Evolutionary conservation across 2,888 invertebrate genomes (phyloP), one percentile per base, ranked within the genome.

Genomic region (Bellardia pandia): DNA sequence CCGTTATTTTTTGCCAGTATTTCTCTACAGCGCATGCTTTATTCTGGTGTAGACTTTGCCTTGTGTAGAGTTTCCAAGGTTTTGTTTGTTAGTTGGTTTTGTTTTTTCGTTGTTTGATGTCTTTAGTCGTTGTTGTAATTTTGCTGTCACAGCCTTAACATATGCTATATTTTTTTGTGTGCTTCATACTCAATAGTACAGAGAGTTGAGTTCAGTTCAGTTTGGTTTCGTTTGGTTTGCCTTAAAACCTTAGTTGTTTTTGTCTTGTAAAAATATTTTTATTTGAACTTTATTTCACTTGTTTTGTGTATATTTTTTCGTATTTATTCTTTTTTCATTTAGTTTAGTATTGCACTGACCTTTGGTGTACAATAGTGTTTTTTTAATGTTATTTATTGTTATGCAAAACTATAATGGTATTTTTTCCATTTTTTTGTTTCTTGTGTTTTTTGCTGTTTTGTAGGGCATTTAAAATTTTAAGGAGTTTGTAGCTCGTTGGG

Each of bases 1-100:
- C 88, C 89, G 64, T 81, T 89, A 88, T 89, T 88, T 23, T 76
- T 30, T 58, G 62, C 88, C 89, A 66, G 76, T 89, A 89, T 88
- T 89, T 82, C n/a, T 11, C n/a, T 14, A 30, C 8, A 4, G 85
- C 89, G 88, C 88, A 68, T 86, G 89, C 88, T 85, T 62, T 14
- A 37, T 8, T 23, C 16, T 42, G 0, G 9, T 81, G 81, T 86
- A 86, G 86, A 78, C 23, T 76, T 77, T 37, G 48, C 69, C 1
- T 60, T 13, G 66, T 82, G 85, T 87, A 87, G 87, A 87, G 40
- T 85, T 87, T 87, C 87, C 81, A 87, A 86, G 81, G 81, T 74
- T 85, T 80, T 85, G 81, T 75, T 69, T 74, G 60, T 60, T 33
- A 42, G 66, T 60, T 85, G 16, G 68, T 40, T 58, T 69, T 68